A percentile compares a stretch with the other conserved stretches of the same genome.
Conservation (phyloP, 2,888 invertebrate genomes). For the Leucophora obtusa region DNA sequence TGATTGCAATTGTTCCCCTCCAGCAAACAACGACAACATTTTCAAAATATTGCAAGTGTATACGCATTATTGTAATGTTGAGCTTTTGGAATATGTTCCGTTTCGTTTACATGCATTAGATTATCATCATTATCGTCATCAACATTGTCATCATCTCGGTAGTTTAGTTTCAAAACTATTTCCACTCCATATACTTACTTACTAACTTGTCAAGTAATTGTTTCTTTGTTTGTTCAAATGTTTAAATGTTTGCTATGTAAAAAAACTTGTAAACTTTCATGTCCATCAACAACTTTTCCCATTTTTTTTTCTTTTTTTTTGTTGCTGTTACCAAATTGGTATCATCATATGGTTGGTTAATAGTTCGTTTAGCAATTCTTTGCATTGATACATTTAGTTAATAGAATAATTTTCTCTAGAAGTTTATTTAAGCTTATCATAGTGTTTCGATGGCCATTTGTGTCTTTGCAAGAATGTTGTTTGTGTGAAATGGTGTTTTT, state of each 20-base stretch:
- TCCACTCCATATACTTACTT: slow-evolving; percentile 24
- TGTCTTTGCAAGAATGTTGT: background rate
- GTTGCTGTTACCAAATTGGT: slow-evolving; percentile 44
- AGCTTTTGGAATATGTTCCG: background rate
- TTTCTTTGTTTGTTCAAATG: slow-evolving; percentile 9
- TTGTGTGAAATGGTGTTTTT: slow-evolving; percentile 37
- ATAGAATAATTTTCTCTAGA: slow-evolving; percentile 49
- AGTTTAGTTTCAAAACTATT: slow-evolving; percentile 28
- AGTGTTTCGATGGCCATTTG: slow-evolving; percentile 23
- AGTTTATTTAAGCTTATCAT: slow-evolving; percentile 3
- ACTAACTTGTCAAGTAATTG: slow-evolving; percentile 18
- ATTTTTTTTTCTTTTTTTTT: too few species aligned
- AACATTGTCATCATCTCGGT: background rate
- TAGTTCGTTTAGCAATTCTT: slow-evolving; percentile 3
- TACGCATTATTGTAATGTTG: slow-evolving; percentile 46
- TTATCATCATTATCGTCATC: slow-evolving; percentile 31
- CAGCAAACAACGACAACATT: slow-evolving; percentile 36
- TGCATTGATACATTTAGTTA: slow-evolving; percentile 37
- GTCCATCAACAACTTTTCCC: slow-evolving; percentile 38
- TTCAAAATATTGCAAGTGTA: slow-evolving; percentile 52
- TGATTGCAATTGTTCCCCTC: background rate
- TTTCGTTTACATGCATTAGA: slow-evolving; percentile 51
- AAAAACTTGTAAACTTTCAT: slow-evolving; percentile 56
- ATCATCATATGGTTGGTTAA: slow-evolving; percentile 1
- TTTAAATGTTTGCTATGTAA: slow-evolving; percentile 16